phyloP scores from a whole-genome alignment of 2,888 invertebrate genomes.

The Coecobrya sp. region DNA sequence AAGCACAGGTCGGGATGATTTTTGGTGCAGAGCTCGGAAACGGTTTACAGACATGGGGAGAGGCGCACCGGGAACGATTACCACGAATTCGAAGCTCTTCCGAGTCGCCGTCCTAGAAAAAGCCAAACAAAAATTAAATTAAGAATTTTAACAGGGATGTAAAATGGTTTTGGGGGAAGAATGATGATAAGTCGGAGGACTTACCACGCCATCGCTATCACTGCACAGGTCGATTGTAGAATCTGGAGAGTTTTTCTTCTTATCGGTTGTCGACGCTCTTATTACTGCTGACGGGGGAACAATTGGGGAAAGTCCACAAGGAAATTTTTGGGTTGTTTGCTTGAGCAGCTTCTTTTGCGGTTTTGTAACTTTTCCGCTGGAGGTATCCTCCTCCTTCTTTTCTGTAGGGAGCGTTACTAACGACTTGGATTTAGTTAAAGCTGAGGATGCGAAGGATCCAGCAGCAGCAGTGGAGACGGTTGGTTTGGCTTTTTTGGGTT shows the following conservation, averaged over 20 bases:
- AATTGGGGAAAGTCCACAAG: neutral
- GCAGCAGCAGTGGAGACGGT: no score
- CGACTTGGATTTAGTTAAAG: neutral
- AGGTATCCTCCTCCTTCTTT: no score
- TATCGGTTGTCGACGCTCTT: no score
- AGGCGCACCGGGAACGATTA: constrained; percentile 73
- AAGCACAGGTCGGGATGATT: constrained; percentile 15
- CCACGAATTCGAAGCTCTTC: constrained; percentile 64
- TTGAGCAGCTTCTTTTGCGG: no score
- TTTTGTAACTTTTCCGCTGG: no score
- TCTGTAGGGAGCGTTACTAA: no score
- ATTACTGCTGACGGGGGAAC: neutral
- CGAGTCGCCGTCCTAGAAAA: neutral
- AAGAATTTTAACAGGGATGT: neutral
- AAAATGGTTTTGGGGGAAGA: neutral
- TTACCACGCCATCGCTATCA: neutral
- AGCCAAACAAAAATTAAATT: neutral
- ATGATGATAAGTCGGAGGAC: no score
- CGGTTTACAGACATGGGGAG: constrained; percentile 26
- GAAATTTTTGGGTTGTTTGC: constrained; percentile 17
- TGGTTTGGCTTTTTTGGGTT: constrained; percentile 57
- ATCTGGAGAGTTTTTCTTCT: no score
- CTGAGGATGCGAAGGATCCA: no score
- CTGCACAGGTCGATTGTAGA: neutral
- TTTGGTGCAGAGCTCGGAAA: constrained; percentile 41